Evolutionary conservation across 2,113 vertebrate species (phyloP).

Genomic region (Neopipo cinnamomea): DNA sequence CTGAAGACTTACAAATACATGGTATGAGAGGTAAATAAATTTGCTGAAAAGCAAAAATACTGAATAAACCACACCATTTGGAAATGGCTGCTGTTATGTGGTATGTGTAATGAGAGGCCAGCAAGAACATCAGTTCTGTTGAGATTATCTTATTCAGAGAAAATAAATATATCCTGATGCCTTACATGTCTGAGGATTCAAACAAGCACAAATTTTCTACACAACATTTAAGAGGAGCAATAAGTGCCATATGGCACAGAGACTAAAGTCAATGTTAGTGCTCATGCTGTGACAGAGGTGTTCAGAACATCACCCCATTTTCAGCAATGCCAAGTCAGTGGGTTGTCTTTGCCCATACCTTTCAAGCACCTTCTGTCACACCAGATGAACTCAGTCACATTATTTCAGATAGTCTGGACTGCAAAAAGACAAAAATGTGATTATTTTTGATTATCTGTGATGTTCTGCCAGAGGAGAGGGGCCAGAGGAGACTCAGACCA

Average conservation of each 20-base stretch:
- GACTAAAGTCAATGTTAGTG: background rate
- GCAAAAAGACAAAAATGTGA: background rate
- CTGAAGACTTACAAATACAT: background rate
- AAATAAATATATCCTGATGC: background rate
- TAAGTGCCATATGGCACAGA: background rate
- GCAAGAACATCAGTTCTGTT: background rate
- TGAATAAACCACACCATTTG: background rate
- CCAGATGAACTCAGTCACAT: background rate
- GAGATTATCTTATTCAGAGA: background rate
- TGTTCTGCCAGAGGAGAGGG: background rate
- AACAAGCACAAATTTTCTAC: background rate
- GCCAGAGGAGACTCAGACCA: background rate
- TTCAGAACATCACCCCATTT: background rate
- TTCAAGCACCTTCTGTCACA: background rate
- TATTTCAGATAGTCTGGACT: background rate
- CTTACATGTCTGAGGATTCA: background rate
- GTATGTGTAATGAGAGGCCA: background rate
- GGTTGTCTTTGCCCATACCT: background rate
- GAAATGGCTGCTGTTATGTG: background rate
- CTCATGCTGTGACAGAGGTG: background rate
- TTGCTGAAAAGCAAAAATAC: background rate
- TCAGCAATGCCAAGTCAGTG: background rate
- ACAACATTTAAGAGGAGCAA: background rate
- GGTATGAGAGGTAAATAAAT: background rate
- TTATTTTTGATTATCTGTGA: background rate